A percentile compares a stretch with the other conserved stretches of the same genome.
phyloP scores from a whole-genome alignment of 2,797 vertebrate species.

The Bradypodion pumilum region DNA sequence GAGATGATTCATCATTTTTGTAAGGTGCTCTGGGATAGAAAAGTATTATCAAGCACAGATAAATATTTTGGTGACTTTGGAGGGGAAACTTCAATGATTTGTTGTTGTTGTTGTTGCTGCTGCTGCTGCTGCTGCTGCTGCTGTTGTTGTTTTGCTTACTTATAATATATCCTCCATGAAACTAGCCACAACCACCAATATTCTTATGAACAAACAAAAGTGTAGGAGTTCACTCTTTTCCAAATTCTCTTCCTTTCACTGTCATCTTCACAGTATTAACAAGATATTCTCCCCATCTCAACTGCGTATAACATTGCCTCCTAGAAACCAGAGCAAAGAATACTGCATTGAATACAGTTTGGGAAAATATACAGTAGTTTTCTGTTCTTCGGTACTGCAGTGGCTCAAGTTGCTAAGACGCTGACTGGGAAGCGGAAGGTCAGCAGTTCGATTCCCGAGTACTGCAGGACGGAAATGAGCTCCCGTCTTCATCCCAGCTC shows the following conservation, averaged over 20 bases:
- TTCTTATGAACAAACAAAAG: constrained; percentile 26
- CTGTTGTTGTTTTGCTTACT: constrained; percentile 45
- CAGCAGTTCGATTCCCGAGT: no score
- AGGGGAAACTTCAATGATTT: background rate
- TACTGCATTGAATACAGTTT: constrained; percentile 23
- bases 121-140: no score
- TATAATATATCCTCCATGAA: background rate
- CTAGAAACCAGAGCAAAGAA: constrained; percentile 24
- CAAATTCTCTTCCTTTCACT: constrained; percentile 25
- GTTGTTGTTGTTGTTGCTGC: no score
- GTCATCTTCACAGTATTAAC: constrained; percentile 43
- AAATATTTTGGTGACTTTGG: background rate
- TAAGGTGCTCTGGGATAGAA: background rate
- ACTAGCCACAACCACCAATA: background rate
- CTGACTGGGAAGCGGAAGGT: no score
- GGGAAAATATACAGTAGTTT: constrained; percentile 11
- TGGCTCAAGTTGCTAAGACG: no score
- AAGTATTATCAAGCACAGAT: background rate
- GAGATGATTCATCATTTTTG: constrained; percentile 29
- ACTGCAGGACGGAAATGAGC: no score
- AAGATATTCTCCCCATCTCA: constrained; percentile 19
- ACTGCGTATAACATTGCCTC: background rate
- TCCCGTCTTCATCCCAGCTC: no score
- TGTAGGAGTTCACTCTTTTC: constrained; percentile 34
- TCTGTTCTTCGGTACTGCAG: constrained; percentile 7